Evolutionary conservation across 2,888 invertebrate genomes (phyloP).

Genomic region (Mythimna impura): DNA sequence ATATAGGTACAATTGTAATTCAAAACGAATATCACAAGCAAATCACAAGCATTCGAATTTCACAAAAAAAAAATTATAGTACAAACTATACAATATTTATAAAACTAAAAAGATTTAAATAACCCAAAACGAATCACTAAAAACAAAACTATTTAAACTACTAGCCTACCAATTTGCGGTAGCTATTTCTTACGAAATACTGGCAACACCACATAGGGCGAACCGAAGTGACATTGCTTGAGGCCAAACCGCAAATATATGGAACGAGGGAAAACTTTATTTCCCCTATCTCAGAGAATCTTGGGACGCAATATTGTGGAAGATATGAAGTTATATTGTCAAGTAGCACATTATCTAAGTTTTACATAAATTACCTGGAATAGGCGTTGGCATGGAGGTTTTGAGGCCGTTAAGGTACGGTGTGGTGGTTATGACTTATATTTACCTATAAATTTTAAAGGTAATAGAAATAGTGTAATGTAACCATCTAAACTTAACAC

Average conservation of each 20-base stretch:
- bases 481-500: no score
- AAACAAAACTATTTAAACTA: conserved; percentile 43
- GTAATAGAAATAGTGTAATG: background rate
- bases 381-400: conserved; percentile 27
- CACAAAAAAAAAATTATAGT: background rate
- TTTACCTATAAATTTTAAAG: background rate
- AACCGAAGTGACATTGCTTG: conserved; percentile 49
- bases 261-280: conserved; percentile 66
- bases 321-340: conserved; percentile 66
- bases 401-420: conserved; percentile 19
- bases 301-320: conserved; percentile 59
- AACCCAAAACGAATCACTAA: conserved; percentile 8
- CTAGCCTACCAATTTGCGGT: conserved; percentile 43
- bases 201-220: conserved; percentile 46
- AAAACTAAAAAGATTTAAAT: background rate
- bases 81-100: background rate
- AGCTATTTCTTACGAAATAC: conserved; percentile 58
- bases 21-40: background rate
- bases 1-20: no score
- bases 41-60: background rate
- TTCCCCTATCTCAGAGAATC: conserved; percentile 66
- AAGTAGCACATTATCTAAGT: conserved; percentile 60
- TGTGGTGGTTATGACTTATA: conserved; percentile 1
- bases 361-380: conserved; percentile 60
- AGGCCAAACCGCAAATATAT: conserved; percentile 71